Base-by-base conservation (phyloP, 2,113 vertebrate genomes). In the Plectropomus leopardus region DNA sequence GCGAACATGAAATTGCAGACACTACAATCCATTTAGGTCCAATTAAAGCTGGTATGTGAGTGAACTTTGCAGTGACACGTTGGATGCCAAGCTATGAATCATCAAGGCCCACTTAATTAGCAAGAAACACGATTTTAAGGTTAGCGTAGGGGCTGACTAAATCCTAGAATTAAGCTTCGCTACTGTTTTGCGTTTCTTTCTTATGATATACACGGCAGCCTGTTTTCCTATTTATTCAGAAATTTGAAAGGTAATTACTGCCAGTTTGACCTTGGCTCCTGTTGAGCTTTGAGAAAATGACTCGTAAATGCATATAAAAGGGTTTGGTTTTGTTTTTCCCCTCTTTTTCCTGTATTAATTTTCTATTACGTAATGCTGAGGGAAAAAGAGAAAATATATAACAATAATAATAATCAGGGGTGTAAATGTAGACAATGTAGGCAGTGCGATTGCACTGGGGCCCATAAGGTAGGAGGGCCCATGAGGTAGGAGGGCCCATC, bases 81-180 rank as follows among this genome's bases (percentile, higher is more conserved):
- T 70, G 72, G 69, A 82, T 82, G 88, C 82, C 83, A 89, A 55
- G 76, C 58, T 82, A 54, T 85, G 80, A 88, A 86, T 90, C 72
- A 86, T 87, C 69, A 85, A 84, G 78, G 68, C 68, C 57, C 45
- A 61, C 76, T 85, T 92, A 93, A 94, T 95, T 94, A 95, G 86
- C 74, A 11, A 63, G 69, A 67, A 85, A 79, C 72, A 65, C 60
- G 69, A 83, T 88, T 90, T 87, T 84, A 73, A 86, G 82, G 75
- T 86, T 78, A 78, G 57, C 50, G 34, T 60, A 53, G 47, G 73
- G 58, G 77, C 66, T 80, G 72, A 68, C 71, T 75, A 80, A 73
- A 83, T 88, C 74, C 74, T 57, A 44, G 76, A 76, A 48, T 70
- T 54, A 24, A 67, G 72, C 32, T 47, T 45, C 23, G 3, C 13